Base-by-base conservation (phyloP, 2,113 vertebrate genomes). In the Strix uralensis region DNA sequence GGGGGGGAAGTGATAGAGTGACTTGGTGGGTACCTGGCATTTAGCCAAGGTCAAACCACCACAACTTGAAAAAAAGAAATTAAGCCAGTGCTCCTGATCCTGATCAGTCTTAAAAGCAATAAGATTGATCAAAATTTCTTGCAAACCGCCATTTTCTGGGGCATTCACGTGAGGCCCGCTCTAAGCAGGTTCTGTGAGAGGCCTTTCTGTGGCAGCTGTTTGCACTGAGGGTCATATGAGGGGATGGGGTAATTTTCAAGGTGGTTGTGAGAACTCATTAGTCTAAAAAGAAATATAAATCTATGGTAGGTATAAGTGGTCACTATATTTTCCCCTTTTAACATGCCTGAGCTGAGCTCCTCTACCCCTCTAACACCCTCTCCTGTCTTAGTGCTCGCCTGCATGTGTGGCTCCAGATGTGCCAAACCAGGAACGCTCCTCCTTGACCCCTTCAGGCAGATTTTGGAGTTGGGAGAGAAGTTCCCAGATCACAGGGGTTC, bases 401-500 rank as follows among this genome's bases (percentile, higher is more conserved):
- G 19, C 2, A 0, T 49, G 42, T 4, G 1, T 0, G 4, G 38
- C 15, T 65, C 29, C 0, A 1, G 57, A 23, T 2, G 0, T 38
- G 32, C 18, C 49, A 25, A 52, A 57, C 2, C 57, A 80, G 30
- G 59, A 65, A 40, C 0, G 0, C 20, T 51, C 22, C n/a, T 74
- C 16, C 52, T 36, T 51, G 70, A 51, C 3, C 23, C 29, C 21
- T 80, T 36, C 4, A 5, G 57, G 1, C 20, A 52, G 61, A 6
- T 72, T 67, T 65, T 72, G 52, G 61, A 22, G 1, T 13, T 52
- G 40, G 52, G 38, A 85, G 52, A 63, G 57, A 36, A 42, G 26
- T 42, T 90, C 26, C 10, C 18, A 12, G 32, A 27, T 78, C 2
- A 0, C 32, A 15, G 91, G 30, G 49, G 3, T 34, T 75, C 44